These are phyloP conservation scores for Dyspetes luteomarginatus DNA, from an alignment of 2,888 invertebrate genomes.

Conservation along the genomic window DNA sequence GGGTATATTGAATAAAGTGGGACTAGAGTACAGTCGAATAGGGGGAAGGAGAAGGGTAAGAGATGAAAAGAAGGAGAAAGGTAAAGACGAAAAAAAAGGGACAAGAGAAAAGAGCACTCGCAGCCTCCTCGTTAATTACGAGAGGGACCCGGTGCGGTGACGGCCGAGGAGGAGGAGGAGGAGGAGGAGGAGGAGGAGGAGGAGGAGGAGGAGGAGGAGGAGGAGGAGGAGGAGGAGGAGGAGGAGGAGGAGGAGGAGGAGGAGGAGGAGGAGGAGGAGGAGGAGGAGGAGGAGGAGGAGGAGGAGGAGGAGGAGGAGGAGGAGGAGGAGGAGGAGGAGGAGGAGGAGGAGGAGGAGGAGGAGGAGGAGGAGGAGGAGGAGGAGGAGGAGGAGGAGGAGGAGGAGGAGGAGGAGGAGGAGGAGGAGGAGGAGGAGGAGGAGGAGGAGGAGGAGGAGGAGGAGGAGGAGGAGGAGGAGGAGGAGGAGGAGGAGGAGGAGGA, in stretches of 20 bases:
- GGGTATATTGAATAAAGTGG: slow-evolving; percentile 1
- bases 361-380: background rate
- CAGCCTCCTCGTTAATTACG: slow-evolving; percentile 65
- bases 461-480: slow-evolving; percentile 26
- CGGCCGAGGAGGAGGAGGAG: slow-evolving; percentile 61
- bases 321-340: slow-evolving; percentile 4
- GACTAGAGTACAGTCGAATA: slow-evolving; percentile 14
- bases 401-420: background rate
- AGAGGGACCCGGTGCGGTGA: slow-evolving; percentile 63
- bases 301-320: slow-evolving; percentile 33
- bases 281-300: slow-evolving; percentile 34
- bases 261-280: background rate
- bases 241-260: slow-evolving; percentile 24
- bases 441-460: slow-evolving; percentile 49
- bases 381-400: slow-evolving; percentile 4
- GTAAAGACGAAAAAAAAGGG: slow-evolving; percentile 30
- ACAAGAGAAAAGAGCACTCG: slow-evolving; percentile 60
- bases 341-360: background rate
- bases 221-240: slow-evolving; percentile 38
- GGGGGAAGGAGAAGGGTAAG: slow-evolving; percentile 21
- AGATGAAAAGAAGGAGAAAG: slow-evolving; percentile 15
- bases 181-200: too few relatives aligned
- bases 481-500: slow-evolving; percentile 5
- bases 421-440: background rate
- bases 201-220: slow-evolving; percentile 49